phyloP scores from a whole-genome alignment of 2,888 invertebrate species.

The Willowsia nigromaculata region DNA sequence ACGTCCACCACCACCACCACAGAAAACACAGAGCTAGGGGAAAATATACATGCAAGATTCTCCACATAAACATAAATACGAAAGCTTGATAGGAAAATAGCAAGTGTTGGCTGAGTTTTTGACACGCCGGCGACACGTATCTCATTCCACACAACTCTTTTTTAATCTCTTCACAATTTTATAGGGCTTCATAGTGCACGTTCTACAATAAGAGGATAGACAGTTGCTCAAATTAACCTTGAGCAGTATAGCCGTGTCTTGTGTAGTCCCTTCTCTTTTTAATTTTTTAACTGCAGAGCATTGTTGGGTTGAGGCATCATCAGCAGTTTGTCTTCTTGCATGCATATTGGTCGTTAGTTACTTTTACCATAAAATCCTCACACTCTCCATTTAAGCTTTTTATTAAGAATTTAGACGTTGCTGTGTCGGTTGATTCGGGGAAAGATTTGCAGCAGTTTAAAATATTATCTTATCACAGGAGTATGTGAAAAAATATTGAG shows the following conservation, averaged over 20 bases:
- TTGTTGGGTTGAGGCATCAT: not conserved
- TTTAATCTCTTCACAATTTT: not conserved
- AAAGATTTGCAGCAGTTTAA: not conserved
- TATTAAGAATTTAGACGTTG: not conserved
- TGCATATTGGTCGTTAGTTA: not conserved
- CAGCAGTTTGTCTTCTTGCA: not conserved
- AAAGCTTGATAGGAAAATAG: not conserved
- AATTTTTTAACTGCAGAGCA: not conserved
- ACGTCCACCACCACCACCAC: not conserved
- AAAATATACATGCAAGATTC: no score
- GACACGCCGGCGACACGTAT: constrained; percentile 69
- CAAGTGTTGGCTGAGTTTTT: constrained; percentile 27
- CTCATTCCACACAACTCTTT: not conserved
- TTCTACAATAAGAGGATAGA: not conserved
- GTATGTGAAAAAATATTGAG: not conserved
- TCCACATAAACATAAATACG: not conserved
- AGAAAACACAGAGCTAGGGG: not conserved
- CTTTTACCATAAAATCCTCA: not conserved
- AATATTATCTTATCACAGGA: no score
- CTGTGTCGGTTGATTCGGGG: not conserved
- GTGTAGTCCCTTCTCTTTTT: not conserved
- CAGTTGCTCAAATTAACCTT: not conserved
- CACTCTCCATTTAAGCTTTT: not conserved
- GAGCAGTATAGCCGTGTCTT: not conserved
- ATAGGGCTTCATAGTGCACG: not conserved